These are phyloP conservation scores for Spongilla lacustris DNA, from an alignment of 37 sponge, comb jelly and placozoan species.

Conservation along the genomic window DNA sequence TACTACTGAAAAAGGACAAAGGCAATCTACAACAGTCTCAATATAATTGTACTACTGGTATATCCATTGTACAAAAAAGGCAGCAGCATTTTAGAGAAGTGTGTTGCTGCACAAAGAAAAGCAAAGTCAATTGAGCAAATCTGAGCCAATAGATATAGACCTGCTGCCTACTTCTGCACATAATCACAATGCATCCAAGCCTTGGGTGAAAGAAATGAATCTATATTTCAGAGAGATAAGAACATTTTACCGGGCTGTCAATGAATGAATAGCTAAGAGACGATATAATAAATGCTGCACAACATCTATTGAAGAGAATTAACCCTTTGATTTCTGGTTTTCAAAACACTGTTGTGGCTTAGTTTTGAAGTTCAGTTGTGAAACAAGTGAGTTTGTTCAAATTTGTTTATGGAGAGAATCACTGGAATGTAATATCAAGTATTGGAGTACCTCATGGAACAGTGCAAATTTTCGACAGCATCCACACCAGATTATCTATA, in stretches of 20 bases:
- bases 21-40: not conserved
- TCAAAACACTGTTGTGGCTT: conserved; percentile 8
- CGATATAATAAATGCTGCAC: conserved; percentile 10
- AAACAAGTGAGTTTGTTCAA: conserved; percentile 34
- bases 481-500: not conserved
- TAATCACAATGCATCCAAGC: not conserved
- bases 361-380: not conserved
- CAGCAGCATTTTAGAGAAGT: not conserved
- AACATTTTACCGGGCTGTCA: conserved; percentile 8
- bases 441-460: conserved; percentile 20
- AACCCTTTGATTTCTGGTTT: conserved; percentile 15
- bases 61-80: not conserved
- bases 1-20: too few species aligned
- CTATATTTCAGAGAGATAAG: not conserved
- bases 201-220: conserved; percentile 5
- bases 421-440: conserved; percentile 41
- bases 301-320: not conserved
- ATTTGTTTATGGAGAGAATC: conserved; percentile 20
- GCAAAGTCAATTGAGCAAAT: not conserved
- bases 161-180: not conserved
- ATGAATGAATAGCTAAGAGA: conserved; percentile 4
- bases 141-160: not conserved
- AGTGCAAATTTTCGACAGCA: conserved; percentile 32
- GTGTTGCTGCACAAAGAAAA: not conserved
- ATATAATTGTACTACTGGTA: not conserved